Percentiles rank a stretch among this genome's conserved stretches.
Evolutionary conservation across 2,113 vertebrate genomes (phyloP).

Genomic region (Rhineura floridana): DNA sequence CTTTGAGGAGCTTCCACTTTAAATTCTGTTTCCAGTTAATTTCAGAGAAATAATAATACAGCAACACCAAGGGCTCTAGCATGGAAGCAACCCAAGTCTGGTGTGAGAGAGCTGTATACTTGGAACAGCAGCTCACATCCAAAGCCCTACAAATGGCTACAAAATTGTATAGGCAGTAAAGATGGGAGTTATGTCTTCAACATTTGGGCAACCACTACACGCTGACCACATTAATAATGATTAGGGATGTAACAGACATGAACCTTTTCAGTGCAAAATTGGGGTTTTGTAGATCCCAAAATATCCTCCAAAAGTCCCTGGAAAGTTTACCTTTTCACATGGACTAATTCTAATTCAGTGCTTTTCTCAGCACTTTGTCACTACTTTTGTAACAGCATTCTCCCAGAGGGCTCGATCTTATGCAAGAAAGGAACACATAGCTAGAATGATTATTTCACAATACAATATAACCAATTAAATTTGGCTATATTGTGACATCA

Average conservation of each 20-base stretch:
- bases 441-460: background rate
- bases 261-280: background rate
- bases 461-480: background rate
- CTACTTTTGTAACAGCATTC: background rate
- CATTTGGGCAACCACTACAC: background rate
- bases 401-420: background rate
- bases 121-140: background rate
- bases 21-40: background rate
- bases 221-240: background rate
- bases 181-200: background rate
- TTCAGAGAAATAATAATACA: background rate
- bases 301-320: background rate
- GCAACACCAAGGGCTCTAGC: background rate
- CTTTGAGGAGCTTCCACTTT: background rate
- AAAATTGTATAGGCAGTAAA: background rate
- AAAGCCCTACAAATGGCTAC: background rate
- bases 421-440: background rate
- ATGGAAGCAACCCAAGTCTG: background rate
- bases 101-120: background rate
- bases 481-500: background rate
- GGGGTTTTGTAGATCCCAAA: background rate
- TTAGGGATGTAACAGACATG: background rate
- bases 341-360: background rate
- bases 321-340: background rate
- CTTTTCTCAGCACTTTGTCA: background rate